Conservation (phyloP, 2,888 invertebrate genomes). For the Trichopoda pennipes region DNA sequence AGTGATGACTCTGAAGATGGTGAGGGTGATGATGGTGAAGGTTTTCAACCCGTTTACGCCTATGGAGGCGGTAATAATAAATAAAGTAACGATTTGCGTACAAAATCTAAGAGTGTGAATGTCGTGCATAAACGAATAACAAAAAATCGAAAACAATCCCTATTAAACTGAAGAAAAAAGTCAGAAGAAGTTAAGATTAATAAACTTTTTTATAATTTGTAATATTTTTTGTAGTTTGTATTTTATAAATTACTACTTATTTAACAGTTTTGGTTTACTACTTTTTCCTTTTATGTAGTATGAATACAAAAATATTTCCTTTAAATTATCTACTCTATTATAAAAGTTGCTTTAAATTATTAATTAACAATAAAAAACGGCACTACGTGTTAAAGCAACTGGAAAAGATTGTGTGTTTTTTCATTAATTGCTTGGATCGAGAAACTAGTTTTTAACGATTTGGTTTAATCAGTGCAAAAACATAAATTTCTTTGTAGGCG, state of each 20-base stretch:
- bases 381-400: conserved; percentile 35
- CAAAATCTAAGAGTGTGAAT: conserved; percentile 11
- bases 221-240: conserved; percentile 40
- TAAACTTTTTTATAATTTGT: conserved; percentile 50
- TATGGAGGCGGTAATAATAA: conserved; percentile 68
- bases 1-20: conserved; percentile 93
- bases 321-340: conserved; percentile 22
- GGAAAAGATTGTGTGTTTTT: background rate
- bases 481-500: too few species aligned
- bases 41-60: conserved; percentile 80
- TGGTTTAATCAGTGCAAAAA: too few species aligned
- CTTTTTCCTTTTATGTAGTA: background rate
- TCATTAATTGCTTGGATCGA: background rate
- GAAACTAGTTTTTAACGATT: background rate
- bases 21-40: conserved; percentile 80
- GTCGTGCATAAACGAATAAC: background rate
- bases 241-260: conserved; percentile 30
- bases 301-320: conserved; percentile 29
- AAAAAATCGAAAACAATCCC: background rate
- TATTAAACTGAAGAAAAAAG: conserved; percentile 42
- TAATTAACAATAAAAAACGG: conserved; percentile 32
- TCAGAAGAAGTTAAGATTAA: conserved; percentile 23
- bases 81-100: conserved; percentile 26
- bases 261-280: conserved; percentile 14
- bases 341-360: conserved; percentile 43